Evolutionary conservation across 2,888 invertebrate species (phyloP), one percentile per base, ranked within the genome.

Genomic region (Acleris sparsana): DNA sequence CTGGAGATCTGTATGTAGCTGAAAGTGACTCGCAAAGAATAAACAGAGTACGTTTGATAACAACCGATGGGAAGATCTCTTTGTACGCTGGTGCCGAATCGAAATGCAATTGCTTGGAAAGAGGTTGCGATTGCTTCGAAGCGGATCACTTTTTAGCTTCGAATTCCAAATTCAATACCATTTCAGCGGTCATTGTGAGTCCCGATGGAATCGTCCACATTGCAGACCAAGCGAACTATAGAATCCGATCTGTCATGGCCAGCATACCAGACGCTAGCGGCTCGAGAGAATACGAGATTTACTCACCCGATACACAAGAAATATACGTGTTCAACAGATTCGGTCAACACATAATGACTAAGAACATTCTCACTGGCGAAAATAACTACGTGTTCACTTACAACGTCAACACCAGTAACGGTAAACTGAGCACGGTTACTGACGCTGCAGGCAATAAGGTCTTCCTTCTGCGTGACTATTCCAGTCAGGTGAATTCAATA

Each of bases 1-100:
- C 97, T 53, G 99, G 99, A 4, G 96, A 98, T 79, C 90, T 99
- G 13, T 99, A 96, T 81, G 97, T 99, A 0, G 98, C 99, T 0
- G 99, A 99, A 84, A 98, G 98, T 77, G 99, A 99, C 85, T 97
- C 98, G 0, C 98, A 99, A 84, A 94, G 98, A 72, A 97, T 99
- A 61, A 99, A 99, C 85, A 94, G 99, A 58, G 96, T 98, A 0
- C 93, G 99, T 18, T 95, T 98, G 0, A 97, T 99, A 62, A 97
- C 97, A 1, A 98, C 98, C 0, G 98, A 98, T 84, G 98, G 99
- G 0, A 96, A 97, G 78, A 98, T 99, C 67, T 95, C 96, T 0
- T 94, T 97, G n/a, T 99, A 98, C 80, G 98, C 98, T 25, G 99
- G 99, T 0, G 97, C 97, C 0, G 98, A 98, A 84, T 97, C 97